These are phyloP conservation scores for Leucosticte australis DNA, from an alignment of 2,113 vertebrate species.

Conservation along the genomic window DNA sequence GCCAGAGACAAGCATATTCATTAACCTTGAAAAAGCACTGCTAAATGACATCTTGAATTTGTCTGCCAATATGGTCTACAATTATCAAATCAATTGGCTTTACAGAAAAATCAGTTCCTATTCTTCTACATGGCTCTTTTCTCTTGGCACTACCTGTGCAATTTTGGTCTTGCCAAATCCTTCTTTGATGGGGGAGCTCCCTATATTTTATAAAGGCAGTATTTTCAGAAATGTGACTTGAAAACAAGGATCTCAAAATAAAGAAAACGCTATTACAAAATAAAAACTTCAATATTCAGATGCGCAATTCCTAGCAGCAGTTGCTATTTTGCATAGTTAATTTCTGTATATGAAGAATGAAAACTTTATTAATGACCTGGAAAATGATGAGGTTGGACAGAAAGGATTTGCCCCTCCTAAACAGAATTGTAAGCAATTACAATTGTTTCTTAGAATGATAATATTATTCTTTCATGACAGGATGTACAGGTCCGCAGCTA, in stretches of 20 bases:
- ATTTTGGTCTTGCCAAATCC: slow-evolving; percentile 68
- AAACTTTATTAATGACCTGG: slow-evolving; percentile 55
- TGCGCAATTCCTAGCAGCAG: slow-evolving; percentile 41
- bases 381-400: slow-evolving; percentile 53
- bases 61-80: slow-evolving; percentile 76
- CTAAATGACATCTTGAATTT: slow-evolving; percentile 76
- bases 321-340: slow-evolving; percentile 56
- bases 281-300: slow-evolving; percentile 60
- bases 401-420: slow-evolving; percentile 37
- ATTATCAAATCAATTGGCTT: slow-evolving; percentile 76
- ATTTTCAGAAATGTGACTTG: slow-evolving; percentile 65
- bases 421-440: background rate
- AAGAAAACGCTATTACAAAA: slow-evolving; percentile 55
- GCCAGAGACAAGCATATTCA: slow-evolving; percentile 68
- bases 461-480: slow-evolving; percentile 46
- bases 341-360: slow-evolving; percentile 48
- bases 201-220: slow-evolving; percentile 63
- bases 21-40: slow-evolving; percentile 74
- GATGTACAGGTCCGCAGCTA: slow-evolving; percentile 21
- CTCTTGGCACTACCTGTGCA: slow-evolving; percentile 72
- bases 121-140: slow-evolving; percentile 68
- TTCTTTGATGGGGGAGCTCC: slow-evolving; percentile 42
- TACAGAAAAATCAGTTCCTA: slow-evolving; percentile 78
- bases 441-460: slow-evolving; percentile 42
- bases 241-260: slow-evolving; percentile 55